Evolutionary conservation across 2,888 invertebrate species (phyloP), one percentile per base, ranked within the genome.

Genomic region (Nipponacmea schrenckii): DNA sequence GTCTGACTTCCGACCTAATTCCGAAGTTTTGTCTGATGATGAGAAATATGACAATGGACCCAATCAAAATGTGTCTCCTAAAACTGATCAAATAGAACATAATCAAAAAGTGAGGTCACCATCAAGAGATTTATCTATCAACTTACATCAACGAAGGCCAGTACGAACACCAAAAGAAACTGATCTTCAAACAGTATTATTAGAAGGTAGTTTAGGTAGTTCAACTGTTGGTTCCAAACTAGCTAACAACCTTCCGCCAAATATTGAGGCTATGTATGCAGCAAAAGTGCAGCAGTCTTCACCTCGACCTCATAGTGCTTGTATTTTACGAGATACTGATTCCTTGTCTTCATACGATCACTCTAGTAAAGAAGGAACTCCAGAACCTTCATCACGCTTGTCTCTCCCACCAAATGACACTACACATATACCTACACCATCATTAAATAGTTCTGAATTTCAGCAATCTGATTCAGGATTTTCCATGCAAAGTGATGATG

Each of bases 381-480:
- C 66, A 0, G 68, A 70, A 39, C 68, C 68, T 39, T 56, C 56
- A 10, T 20, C 66, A 20, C 26, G 68, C 2, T 45, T 67, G 14
- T 74, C 70, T 24, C 68, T 72, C 14, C 73, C 70, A 46, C 31
- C 50, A 1, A 62, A 67, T 27, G 62, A 65, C 15, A 20, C 67
- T 20, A 62, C 64, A 39, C 26, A 48, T 1, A 39, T 46, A 12
- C 66, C 64, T 45, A 3, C 65, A 26, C 44, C 75, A 20, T 68
- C 77, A 14, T 48, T 76, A 10, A 74, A 79, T 64, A 79, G 76
- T 44, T 67, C 73, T 45, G 74, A 78, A 44, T 71, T 79, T 45
- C 79, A 81, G 31, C 82, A 83, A 50, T 83, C 81, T 67, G 83
- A 84, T 71, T 83, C 84, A 5, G 82, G 82, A 8, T 81, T 83